phyloP scores from a whole-genome alignment of 2,797 vertebrate genomes.

The Leuciscus waleckii region DNA sequence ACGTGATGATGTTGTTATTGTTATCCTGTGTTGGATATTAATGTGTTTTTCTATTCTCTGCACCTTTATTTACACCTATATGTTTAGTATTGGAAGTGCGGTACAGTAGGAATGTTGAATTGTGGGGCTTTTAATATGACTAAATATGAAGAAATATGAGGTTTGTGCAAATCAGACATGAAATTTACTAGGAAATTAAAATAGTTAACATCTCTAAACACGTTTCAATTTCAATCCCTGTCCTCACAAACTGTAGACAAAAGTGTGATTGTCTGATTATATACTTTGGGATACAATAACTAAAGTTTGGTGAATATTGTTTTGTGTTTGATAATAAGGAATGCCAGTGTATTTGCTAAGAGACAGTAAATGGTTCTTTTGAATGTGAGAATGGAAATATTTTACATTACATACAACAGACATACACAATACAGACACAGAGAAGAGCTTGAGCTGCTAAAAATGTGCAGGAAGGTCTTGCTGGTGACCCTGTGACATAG shows the following conservation, averaged over 20 bases:
- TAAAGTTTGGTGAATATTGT: not conserved
- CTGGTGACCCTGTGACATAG: constrained; percentile 61
- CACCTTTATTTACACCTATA: not conserved
- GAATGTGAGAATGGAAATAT: not conserved
- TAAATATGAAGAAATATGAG: not conserved
- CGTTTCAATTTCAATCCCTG: not conserved
- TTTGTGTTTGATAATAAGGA: not conserved
- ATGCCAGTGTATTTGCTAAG: not conserved
- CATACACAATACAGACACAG: constrained; percentile 15
- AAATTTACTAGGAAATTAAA: not conserved
- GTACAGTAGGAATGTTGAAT: not conserved
- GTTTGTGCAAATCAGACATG: not conserved
- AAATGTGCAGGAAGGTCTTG: constrained; percentile 68
- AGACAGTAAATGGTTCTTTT: not conserved
- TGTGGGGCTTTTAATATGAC: not conserved
- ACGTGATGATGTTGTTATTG: not conserved
- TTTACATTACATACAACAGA: constrained; percentile 30
- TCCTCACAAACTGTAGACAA: not conserved
- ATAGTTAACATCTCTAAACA: not conserved
- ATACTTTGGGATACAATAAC: not conserved
- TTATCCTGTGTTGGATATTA: not conserved
- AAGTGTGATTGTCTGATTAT: not conserved
- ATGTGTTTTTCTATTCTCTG: not conserved
- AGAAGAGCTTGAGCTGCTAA: constrained; percentile 57
- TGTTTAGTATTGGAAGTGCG: not conserved